phyloP scores from a whole-genome alignment of 2,888 invertebrate species.

The Rotaria macrura region DNA sequence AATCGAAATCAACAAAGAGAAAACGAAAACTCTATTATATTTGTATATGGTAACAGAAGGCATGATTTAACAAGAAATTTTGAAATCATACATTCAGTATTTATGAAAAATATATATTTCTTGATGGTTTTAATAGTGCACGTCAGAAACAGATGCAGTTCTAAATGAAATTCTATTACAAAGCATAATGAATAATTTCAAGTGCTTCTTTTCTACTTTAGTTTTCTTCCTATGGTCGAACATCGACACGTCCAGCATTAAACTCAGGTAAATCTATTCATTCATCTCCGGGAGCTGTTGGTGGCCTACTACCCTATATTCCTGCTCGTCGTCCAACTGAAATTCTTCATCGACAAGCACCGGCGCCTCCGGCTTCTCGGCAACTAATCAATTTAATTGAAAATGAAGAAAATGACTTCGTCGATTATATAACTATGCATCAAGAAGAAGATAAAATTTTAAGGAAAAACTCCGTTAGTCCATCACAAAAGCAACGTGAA shows the following conservation, averaged over 20 bases:
- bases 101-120: too few relatives aligned
- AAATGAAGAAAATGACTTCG: not conserved
- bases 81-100: too few relatives aligned
- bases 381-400: not conserved
- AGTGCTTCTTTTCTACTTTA: not conserved
- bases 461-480: not conserved
- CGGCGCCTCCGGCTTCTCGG: not conserved
- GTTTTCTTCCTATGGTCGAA: not conserved
- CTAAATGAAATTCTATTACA: too few relatives aligned
- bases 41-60: too few relatives aligned
- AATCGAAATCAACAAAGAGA: too few relatives aligned
- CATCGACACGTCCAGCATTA: not conserved
- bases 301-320: not conserved
- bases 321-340: not conserved
- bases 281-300: not conserved
- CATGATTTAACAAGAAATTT: too few relatives aligned
- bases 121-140: too few relatives aligned
- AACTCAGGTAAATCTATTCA: not conserved
- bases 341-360: not conserved
- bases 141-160: too few relatives aligned
- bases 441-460: not conserved
- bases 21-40: too few relatives aligned
- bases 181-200: too few relatives aligned
- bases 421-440: not conserved
- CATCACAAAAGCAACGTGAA: not conserved